These are phyloP conservation scores for Baccha elongata DNA, from an alignment of 2,888 invertebrate genomes.

Conservation along the genomic window DNA sequence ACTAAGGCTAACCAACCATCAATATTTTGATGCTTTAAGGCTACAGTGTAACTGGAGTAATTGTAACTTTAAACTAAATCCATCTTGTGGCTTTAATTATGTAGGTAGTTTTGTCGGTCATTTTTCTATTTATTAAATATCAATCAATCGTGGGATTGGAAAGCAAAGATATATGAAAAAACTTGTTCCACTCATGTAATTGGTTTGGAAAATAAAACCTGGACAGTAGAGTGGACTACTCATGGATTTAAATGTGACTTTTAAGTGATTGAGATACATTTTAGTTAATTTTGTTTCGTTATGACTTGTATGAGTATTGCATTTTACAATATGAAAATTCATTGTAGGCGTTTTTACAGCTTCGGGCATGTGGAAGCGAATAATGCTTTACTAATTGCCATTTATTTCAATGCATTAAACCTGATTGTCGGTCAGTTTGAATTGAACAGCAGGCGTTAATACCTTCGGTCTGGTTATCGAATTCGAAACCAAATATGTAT, in stretches of 20 bases:
- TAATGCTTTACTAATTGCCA: no score
- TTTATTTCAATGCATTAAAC: background rate
- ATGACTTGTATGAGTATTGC: no score
- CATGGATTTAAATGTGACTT: slow-evolving; percentile 14
- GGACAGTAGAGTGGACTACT: background rate
- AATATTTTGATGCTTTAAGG: background rate
- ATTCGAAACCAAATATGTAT: no score
- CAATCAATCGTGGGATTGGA: slow-evolving; percentile 36
- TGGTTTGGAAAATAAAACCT: background rate
- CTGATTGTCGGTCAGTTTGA: background rate
- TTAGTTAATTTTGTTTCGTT: background rate
- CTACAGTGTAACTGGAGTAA: slow-evolving; percentile 4
- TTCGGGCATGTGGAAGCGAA: no score
- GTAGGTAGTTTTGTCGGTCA: slow-evolving; percentile 36
- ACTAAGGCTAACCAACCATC: background rate
- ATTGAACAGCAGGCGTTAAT: background rate
- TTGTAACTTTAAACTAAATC: slow-evolving; percentile 28
- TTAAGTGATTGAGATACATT: slow-evolving; percentile 23
- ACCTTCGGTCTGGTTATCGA: no score
- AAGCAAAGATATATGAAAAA: background rate
- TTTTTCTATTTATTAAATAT: slow-evolving; percentile 33
- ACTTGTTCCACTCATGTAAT: slow-evolving; percentile 13
- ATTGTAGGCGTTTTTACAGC: background rate
- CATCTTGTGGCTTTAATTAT: slow-evolving; percentile 37
- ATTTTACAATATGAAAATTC: background rate